Evolutionary conservation across 2,888 invertebrate genomes (phyloP).

Genomic region (Augochlorella aurata): DNA sequence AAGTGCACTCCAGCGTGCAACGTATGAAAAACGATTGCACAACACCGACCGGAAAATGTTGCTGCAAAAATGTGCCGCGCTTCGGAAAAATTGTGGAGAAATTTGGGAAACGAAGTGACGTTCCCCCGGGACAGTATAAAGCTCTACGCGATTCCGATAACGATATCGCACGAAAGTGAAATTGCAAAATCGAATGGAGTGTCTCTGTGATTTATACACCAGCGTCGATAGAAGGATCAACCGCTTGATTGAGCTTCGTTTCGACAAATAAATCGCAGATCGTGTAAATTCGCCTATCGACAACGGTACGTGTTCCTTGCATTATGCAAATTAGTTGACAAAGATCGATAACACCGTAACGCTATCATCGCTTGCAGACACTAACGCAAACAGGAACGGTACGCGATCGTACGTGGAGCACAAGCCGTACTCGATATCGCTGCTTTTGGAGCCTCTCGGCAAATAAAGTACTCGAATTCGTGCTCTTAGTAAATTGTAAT

Average conservation of each 20-base stretch:
- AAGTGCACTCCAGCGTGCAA: not conserved
- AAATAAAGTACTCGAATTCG: not conserved
- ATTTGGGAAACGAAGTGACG: not conserved
- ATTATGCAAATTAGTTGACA: constrained; percentile 8
- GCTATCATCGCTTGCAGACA: not conserved
- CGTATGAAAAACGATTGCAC: not conserved
- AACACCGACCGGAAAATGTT: not conserved
- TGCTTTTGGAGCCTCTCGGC: not conserved
- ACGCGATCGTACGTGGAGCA: not conserved
- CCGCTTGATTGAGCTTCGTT: not conserved
- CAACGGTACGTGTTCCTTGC: constrained; percentile 4
- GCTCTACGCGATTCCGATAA: not conserved
- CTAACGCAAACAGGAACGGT: not conserved
- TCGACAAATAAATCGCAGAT: not conserved
- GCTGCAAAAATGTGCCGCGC: not conserved
- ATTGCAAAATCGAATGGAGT: not conserved
- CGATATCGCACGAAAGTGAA: not conserved
- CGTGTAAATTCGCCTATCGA: constrained; percentile 1
- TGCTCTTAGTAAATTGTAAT: not conserved
- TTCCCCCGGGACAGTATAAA: not conserved
- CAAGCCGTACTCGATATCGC: not conserved
- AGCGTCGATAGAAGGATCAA: not conserved
- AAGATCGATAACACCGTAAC: constrained; percentile 2
- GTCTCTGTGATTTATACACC: not conserved
- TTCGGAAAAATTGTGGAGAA: not conserved